Percentiles rank a stretch among this genome's conserved stretches.
phyloP scores from a whole-genome alignment of 2,888 invertebrate species.

The Notodonta dromedarius region DNA sequence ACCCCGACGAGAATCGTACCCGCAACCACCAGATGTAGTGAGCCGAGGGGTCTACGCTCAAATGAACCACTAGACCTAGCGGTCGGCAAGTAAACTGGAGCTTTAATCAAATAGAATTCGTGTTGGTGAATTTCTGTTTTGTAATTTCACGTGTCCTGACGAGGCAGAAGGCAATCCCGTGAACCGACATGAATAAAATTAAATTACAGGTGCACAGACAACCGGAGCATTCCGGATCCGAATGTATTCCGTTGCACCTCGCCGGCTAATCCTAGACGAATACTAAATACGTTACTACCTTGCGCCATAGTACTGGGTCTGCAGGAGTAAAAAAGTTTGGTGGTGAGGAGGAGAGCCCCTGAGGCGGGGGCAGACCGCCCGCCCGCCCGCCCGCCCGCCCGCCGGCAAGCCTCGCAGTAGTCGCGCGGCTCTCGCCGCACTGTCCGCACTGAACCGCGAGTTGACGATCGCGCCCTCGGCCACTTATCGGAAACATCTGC shows the following conservation, averaged over 20 bases:
- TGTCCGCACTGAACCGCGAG: slow-evolving; percentile 27
- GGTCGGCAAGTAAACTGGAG: not conserved
- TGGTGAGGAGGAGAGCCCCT: slow-evolving; percentile 19
- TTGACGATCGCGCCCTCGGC: slow-evolving; percentile 10
- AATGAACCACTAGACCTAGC: no score
- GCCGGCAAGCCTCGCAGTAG: slow-evolving; percentile 43
- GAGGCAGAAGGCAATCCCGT: slow-evolving; percentile 14
- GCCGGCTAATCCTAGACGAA: slow-evolving; percentile 36
- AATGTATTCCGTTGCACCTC: slow-evolving; percentile 37
- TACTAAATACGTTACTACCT: slow-evolving; percentile 37
- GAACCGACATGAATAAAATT: slow-evolving; percentile 2
- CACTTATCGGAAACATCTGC: not conserved
- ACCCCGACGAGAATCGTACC: no score
- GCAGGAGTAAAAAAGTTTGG: slow-evolving; percentile 33
- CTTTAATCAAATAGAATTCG: no score
- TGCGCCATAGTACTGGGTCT: slow-evolving; percentile 15
- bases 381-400: slow-evolving; percentile 27
- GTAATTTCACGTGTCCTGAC: not conserved
- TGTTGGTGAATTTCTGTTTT: no score
- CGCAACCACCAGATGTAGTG: no score
- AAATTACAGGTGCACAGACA: slow-evolving; percentile 23
- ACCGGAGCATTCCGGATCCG: slow-evolving; percentile 21
- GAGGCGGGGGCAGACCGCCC: slow-evolving; percentile 24
- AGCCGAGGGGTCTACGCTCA: no score
- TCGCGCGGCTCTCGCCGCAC: slow-evolving; percentile 64